phyloP scores from a whole-genome alignment of 2,113 vertebrate genomes.

The Chloropsis hardwickii region DNA sequence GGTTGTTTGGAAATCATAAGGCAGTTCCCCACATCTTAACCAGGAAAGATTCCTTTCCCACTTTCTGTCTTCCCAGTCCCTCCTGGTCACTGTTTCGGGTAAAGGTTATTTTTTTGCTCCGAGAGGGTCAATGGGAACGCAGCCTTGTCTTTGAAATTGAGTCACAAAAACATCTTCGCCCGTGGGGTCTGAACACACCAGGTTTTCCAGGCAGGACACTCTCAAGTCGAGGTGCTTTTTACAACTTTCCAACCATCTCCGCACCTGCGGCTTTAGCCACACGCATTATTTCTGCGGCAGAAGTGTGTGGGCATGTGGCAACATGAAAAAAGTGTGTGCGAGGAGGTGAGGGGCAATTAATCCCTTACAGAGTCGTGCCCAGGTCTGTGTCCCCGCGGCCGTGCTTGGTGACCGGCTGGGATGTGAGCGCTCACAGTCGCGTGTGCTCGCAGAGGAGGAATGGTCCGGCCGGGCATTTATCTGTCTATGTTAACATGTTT shows the following conservation, averaged over 20 bases:
- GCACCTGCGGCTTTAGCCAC: slow-evolving; percentile 62
- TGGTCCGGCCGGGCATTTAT: neutral
- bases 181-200: neutral
- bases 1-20: neutral
- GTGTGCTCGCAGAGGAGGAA: neutral
- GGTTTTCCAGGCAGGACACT: slow-evolving; percentile 36
- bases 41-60: neutral
- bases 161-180: neutral
- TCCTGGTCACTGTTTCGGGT: neutral
- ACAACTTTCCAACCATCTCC: slow-evolving; percentile 50
- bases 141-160: slow-evolving; percentile 50
- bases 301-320: neutral
- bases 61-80: neutral
- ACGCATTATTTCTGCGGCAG: neutral
- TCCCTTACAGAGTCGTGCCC: neutral
- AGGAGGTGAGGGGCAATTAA: neutral
- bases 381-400: neutral
- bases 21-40: neutral
- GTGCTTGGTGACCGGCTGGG: neutral
- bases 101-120: slow-evolving; percentile 27
- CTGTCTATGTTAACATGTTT: neutral
- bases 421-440: neutral
- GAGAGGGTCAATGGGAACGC: slow-evolving; percentile 22
- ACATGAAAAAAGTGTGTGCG: neutral
- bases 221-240: slow-evolving; percentile 12